A percentile compares a stretch with the other conserved stretches of the same genome.
Conservation (phyloP, 2,797 vertebrate genomes). For the Danio aesculapii region DNA sequence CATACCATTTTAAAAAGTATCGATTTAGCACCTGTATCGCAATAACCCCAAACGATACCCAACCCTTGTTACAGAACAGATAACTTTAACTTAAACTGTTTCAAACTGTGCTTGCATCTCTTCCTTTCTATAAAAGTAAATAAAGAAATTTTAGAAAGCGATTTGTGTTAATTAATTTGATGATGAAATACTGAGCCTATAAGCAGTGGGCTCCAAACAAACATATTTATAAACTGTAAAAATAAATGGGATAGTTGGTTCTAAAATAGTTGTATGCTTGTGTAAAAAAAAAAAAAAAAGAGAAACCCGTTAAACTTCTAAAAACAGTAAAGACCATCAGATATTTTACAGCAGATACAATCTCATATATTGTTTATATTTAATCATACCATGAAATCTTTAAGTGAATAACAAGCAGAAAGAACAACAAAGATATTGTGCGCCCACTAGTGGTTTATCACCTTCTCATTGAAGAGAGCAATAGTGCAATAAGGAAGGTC, state of each 20-base stretch:
- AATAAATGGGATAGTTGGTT: background rate
- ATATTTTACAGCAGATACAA: background rate
- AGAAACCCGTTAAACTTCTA: background rate
- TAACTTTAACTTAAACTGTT: background rate
- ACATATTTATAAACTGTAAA: background rate
- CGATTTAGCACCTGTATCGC: too few species aligned
- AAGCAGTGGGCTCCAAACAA: background rate
- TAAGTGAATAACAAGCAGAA: background rate
- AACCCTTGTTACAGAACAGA: too few species aligned
- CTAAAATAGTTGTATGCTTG: background rate
- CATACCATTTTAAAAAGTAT: too few species aligned
- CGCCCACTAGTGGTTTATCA: slow-evolving; percentile 34
- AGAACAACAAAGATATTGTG: background rate
- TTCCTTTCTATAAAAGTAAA: background rate
- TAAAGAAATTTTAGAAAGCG: background rate
- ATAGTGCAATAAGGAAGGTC: too few species aligned
- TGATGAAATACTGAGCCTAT: background rate
- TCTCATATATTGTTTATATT: background rate
- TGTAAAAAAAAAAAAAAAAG: background rate
- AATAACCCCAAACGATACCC: too few species aligned
- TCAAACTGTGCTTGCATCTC: background rate
- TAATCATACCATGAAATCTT: background rate
- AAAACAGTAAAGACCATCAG: background rate
- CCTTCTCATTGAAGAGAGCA: background rate
- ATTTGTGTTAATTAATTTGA: background rate